These are phyloP conservation scores for Seriola dumerili DNA, from an alignment of 2,113 vertebrate genomes.

Conservation along the genomic window DNA sequence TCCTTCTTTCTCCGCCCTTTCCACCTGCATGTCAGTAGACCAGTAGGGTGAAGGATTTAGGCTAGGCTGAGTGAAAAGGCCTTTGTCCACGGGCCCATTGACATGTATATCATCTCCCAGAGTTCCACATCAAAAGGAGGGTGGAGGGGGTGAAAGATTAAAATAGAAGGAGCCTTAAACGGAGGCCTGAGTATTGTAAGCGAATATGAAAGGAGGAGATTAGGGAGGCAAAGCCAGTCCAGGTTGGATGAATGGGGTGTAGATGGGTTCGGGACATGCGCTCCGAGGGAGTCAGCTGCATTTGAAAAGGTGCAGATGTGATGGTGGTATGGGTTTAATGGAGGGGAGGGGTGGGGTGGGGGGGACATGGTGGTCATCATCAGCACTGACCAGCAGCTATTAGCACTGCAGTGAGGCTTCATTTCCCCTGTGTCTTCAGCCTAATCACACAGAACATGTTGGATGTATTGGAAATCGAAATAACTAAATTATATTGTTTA, in stretches of 20 bases:
- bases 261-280: conserved; percentile 50
- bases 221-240: conserved; percentile 62
- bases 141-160: conserved; percentile 35
- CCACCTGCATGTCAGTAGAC: conserved; percentile 77
- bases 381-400: conserved; percentile 37
- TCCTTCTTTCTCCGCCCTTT: conserved; percentile 63
- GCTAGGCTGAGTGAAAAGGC: conserved; percentile 76
- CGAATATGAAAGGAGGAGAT: conserved; percentile 68
- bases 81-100: conserved; percentile 82
- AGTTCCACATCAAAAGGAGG: conserved; percentile 68
- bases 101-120: conserved; percentile 86
- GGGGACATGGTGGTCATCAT: neutral
- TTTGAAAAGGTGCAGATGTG: conserved; percentile 73
- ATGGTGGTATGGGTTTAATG: conserved; percentile 37
- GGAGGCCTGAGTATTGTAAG: conserved; percentile 50
- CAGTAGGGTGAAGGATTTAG: conserved; percentile 73
- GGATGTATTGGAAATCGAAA: too few species aligned
- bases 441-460: neutral
- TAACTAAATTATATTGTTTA: neutral
- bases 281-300: conserved; percentile 68
- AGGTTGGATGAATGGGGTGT: conserved; percentile 65
- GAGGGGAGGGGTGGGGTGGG: neutral
- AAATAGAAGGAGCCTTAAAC: conserved; percentile 50
- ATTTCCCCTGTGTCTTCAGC: neutral
- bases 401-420: neutral